Evolutionary conservation across 2,113 vertebrate genomes (phyloP).

Genomic region (Opisthocomus hoazin): DNA sequence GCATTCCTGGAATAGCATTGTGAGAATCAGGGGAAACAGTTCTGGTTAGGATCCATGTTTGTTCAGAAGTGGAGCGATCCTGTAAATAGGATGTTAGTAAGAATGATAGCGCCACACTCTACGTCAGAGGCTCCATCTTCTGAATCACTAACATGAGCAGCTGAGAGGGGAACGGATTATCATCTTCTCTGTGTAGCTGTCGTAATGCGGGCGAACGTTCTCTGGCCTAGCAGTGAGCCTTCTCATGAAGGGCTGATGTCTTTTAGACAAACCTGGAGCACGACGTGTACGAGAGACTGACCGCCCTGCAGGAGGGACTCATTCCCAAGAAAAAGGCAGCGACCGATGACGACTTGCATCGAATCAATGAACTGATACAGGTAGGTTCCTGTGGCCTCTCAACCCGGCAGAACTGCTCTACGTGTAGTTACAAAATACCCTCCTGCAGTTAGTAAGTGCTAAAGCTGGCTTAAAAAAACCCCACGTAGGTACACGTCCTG

Average conservation of each 20-base stretch:
- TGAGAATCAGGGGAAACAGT: conserved; percentile 28
- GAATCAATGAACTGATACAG: conserved; percentile 98
- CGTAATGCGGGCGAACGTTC: not conserved
- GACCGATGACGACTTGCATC: conserved; percentile 91
- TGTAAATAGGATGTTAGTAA: not conserved
- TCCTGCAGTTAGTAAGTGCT: not conserved
- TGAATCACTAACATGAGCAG: conserved; percentile 33
- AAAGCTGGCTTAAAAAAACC: not conserved
- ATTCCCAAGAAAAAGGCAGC: conserved; percentile 97
- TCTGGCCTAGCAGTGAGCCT: not conserved
- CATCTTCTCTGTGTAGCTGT: not conserved
- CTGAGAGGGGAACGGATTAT: conserved; percentile 20
- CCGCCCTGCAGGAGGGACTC: conserved; percentile 91
- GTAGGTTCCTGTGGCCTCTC: conserved; percentile 56
- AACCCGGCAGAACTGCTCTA: not conserved
- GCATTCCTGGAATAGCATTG: conserved; percentile 59
- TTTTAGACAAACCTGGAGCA: conserved; percentile 92
- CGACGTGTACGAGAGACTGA: conserved; percentile 93
- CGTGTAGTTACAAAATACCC: not conserved
- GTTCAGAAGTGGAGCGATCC: conserved; percentile 44
- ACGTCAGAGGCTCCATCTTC: conserved; percentile 18
- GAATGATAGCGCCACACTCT: not conserved
- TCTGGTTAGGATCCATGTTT: conserved; percentile 23
- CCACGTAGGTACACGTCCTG: too few species aligned
- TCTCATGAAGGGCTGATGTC: conserved; percentile 28